Base-by-base conservation (phyloP, 2,797 vertebrate species). In the Arrhamphus sclerolepis region DNA sequence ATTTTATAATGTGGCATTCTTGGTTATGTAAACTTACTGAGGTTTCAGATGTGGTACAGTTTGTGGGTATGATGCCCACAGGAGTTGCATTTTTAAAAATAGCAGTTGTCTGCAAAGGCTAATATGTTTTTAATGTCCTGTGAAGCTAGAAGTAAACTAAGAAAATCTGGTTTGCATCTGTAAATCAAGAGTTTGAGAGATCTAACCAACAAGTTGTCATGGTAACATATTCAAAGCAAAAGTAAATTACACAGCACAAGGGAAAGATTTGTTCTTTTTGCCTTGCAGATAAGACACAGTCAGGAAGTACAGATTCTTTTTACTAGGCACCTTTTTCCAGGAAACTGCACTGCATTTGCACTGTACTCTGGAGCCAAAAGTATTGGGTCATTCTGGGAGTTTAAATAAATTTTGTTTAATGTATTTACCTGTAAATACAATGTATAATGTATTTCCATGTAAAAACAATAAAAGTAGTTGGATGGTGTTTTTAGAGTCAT, bases 241-340 rank as follows among this genome's bases (percentile, higher is more conserved):
- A 11, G 31, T 34, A 21, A 49, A 14, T 2, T 14, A 19, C 9
- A 0, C 19, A 11, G 4, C 4, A 17, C 3, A 10, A 48, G 13
- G 28, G 24, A 55, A 7, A 0, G 1, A 2, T 34, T 61, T 19
- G 24, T 41, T 38, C 14, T 5, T 14, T 13, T 18, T 1, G 13
- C 1, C 2, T 34, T 58, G 6, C 17, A 59, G 41, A 59, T 46
- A n/a, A 59, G 41, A 39, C 6, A 10, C 55, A 50, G 0, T 5
- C 13, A 61, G 73, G 66, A 77, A 79, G 62, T 47, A 7, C 13
- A 10, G 19, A 48, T 47, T 72, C 21, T 22, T 52, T 7, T 4
- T 24, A 46, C 72, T 59, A 70, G 17, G 61, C 65, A 72, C 17
- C 20, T 42, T 54, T 39, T 42, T 38, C 17, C 17, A 1, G 60